Base-by-base conservation (phyloP, 1,140 invertebrate genomes). In the Meloidogyne chitwoodi region DNA sequence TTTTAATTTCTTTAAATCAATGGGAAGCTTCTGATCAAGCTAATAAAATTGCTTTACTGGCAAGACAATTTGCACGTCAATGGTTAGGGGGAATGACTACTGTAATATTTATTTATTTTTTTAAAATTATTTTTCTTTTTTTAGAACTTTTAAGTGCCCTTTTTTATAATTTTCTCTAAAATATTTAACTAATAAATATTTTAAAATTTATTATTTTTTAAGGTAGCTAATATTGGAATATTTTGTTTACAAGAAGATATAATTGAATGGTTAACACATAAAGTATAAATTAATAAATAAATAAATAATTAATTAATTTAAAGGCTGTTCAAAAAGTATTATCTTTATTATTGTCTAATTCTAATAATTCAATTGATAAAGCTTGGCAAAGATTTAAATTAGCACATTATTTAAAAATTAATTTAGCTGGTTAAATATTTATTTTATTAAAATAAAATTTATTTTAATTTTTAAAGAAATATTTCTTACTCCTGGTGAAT, bases 21-120 rank as follows among this genome's bases (percentile, higher is more conserved):
- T 81, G 80, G 80, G 76, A 80, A 66, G 66, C 38, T 24, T 77
- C 81, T 38, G 80, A 81, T 61, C 67, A 81, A n/a, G 76, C 63
- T 29, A 81, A 81, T 65, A 41, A 82, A 41, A 74, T 81, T 48
- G 81, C 83, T 19, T 27, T 81, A 56, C 22, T 81, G 48, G 81
- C 76, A 19, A 73, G 64, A 38, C 31, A 44, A 22, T 83, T 81
- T 71, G 80, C 63, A 22, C 38, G 80, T 1, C 80, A 81, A 76
- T 81, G 80, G 80, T 26, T 81, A 26, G 80, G 80, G 80, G 80
- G 80, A 31, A 62, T 81, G 77, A 67, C 71, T 16, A 83, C 80
- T 10, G 61, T 73, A 12, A 22, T 41, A 12, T 14, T 14, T 41
- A 34, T 41, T 41, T 41, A 70, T 22, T 11, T 67, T 72, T 65